Conservation (phyloP, 2,113 vertebrate species). For the Nycticebus coucang region DNA sequence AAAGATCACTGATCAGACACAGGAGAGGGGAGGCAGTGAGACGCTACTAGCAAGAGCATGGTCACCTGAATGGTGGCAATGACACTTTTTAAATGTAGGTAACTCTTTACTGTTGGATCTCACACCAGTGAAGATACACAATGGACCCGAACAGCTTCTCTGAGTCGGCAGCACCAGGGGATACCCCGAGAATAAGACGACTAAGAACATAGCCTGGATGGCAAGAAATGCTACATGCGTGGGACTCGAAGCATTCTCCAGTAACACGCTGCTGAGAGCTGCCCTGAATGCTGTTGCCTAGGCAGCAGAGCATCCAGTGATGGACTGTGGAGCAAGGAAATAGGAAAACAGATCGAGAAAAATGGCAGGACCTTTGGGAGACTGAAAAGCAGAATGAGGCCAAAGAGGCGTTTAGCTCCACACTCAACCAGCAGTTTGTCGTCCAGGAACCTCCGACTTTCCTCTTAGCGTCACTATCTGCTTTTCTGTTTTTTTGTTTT, state of each 20-base stretch:
- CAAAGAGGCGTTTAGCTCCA: conserved; percentile 51
- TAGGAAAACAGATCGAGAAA: conserved; percentile 65
- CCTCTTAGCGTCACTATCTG: neutral
- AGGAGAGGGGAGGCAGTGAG: neutral
- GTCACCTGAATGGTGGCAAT: neutral
- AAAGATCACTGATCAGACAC: conserved; percentile 55
- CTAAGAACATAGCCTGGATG: neutral
- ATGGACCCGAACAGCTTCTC: neutral
- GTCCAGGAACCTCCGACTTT: conserved; percentile 28
- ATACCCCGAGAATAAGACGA: neutral
- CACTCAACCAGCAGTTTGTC: neutral
- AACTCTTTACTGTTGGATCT: neutral
- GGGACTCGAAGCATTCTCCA: neutral
- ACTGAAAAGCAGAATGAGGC: conserved; percentile 48
- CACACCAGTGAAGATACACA: neutral
- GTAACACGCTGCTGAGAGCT: neutral
- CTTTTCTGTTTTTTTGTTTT: conserved; percentile 18
- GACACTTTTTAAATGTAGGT: conserved; percentile 48
- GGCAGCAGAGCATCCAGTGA: conserved; percentile 59
- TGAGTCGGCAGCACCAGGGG: neutral
- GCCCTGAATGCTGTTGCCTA: conserved; percentile 58
- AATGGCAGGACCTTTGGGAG: conserved; percentile 69
- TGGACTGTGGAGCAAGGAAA: conserved; percentile 37
- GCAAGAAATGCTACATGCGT: neutral
- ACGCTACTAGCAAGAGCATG: neutral